phyloP scores from a whole-genome alignment of 2,797 vertebrate genomes.

The Oreochromis grahami region DNA sequence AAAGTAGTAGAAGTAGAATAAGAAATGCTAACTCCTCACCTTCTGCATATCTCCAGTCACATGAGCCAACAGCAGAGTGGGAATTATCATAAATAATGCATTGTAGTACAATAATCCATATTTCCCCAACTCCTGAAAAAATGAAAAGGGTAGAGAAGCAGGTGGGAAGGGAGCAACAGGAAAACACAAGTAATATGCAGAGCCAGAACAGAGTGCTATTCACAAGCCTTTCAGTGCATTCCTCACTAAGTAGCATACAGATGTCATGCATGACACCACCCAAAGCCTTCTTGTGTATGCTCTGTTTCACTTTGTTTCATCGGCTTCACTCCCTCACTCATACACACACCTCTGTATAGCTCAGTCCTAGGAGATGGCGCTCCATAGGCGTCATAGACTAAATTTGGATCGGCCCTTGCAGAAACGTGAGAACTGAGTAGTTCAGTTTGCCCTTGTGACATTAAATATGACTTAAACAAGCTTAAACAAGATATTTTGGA shows the following conservation, averaged over 20 bases:
- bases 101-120: constrained; percentile 96
- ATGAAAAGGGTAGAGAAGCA: neutral
- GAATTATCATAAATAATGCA: constrained; percentile 93
- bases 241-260: constrained; percentile 41
- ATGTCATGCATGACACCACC: constrained; percentile 20
- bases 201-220: constrained; percentile 50
- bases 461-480: neutral
- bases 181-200: constrained; percentile 3
- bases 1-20: neutral
- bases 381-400: constrained; percentile 30
- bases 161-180: neutral
- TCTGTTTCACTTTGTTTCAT: neutral
- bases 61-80: constrained; percentile 84
- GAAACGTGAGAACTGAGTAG: constrained; percentile 40
- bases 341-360: neutral
- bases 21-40: constrained; percentile 67
- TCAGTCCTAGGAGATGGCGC: neutral
- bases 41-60: constrained; percentile 89
- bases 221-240: constrained; percentile 36
- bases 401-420: constrained; percentile 33
- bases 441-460: constrained; percentile 12
- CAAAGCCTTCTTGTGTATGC: neutral
- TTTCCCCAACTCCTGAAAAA: constrained; percentile 88
- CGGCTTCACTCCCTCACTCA: neutral
- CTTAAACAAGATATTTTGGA: neutral